Percentiles rank a stretch among this genome's conserved stretches.
These are phyloP conservation scores for Agrypnus murinus DNA, from an alignment of 2,888 invertebrate genomes.

Conservation along the genomic window DNA sequence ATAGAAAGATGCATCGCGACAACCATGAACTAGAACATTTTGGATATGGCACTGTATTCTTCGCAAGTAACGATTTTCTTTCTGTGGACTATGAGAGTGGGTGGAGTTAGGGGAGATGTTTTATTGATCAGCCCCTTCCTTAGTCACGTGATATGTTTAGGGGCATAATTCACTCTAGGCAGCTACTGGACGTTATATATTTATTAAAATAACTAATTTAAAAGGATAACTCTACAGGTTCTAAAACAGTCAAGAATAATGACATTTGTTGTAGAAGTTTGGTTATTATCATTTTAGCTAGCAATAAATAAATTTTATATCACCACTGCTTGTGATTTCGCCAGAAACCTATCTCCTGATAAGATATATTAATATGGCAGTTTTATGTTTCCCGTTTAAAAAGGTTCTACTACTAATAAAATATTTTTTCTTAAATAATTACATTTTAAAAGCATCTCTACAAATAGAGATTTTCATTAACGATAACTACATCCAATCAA, in stretches of 20 bases:
- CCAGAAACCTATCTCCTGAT: too few relatives aligned
- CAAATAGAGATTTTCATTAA: too few relatives aligned
- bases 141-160: slow-evolving; percentile 70
- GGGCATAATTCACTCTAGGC: slow-evolving; percentile 70
- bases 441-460: too few relatives aligned
- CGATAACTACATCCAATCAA: too few relatives aligned
- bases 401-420: too few relatives aligned
- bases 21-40: slow-evolving; percentile 39
- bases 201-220: slow-evolving; percentile 48
- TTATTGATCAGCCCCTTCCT: slow-evolving; percentile 75
- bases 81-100: slow-evolving; percentile 65
- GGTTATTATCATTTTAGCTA: too few relatives aligned
- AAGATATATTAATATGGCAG: too few relatives aligned
- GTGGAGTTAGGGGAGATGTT: slow-evolving; percentile 71
- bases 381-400: too few relatives aligned
- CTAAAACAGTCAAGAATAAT: slow-evolving; percentile 9
- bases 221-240: slow-evolving; percentile 28
- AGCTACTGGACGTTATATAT: slow-evolving; percentile 59
- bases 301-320: too few relatives aligned
- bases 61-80: slow-evolving; percentile 71
- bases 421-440: too few relatives aligned
- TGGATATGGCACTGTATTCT: slow-evolving; percentile 65
- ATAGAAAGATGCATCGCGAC: slow-evolving; percentile 3
- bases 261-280: neutral
- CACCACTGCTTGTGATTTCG: too few relatives aligned